Conservation (phyloP, 2,888 invertebrate genomes). For the Andrena hattorfiana region DNA sequence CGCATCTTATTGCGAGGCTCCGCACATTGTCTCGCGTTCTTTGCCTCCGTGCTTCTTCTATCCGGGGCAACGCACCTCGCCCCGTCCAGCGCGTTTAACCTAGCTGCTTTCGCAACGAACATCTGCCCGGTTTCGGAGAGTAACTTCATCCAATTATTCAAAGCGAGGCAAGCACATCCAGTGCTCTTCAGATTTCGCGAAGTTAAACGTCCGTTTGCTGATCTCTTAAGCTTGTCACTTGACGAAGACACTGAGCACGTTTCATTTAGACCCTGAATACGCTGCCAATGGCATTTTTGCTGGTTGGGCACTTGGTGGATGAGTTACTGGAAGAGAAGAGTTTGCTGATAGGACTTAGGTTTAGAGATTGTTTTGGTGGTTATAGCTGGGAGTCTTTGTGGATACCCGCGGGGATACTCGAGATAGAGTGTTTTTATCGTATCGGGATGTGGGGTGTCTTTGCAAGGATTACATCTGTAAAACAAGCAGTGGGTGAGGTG, state of each 20-base stretch:
- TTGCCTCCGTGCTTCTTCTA: constrained; percentile 63
- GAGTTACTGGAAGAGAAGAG: not conserved
- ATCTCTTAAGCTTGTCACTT: not conserved
- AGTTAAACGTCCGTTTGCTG: constrained; percentile 4
- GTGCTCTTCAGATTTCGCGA: constrained; percentile 8
- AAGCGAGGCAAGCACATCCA: not conserved
- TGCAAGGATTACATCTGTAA: not conserved
- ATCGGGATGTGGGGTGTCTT: not conserved
- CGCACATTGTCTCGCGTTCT: constrained; percentile 62
- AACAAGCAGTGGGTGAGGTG: not conserved
- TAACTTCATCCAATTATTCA: constrained; percentile 32
- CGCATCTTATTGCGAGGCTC: constrained; percentile 71
- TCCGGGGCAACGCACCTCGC: constrained; percentile 24
- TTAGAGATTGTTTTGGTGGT: not conserved
- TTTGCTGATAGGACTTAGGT: not conserved
- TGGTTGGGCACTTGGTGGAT: not conserved
- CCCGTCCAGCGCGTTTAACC: constrained; percentile 16
- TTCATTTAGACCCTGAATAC: not conserved
- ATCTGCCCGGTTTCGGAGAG: constrained; percentile 57
- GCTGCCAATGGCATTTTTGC: not conserved
- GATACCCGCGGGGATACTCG: not conserved
- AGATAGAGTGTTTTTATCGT: not conserved
- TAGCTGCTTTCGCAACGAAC: constrained; percentile 35
- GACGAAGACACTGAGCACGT: not conserved
- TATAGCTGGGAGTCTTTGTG: not conserved